These are phyloP conservation scores for Fukomys damarensis DNA, from an alignment of 2,113 vertebrate species.

Conservation along the genomic window DNA sequence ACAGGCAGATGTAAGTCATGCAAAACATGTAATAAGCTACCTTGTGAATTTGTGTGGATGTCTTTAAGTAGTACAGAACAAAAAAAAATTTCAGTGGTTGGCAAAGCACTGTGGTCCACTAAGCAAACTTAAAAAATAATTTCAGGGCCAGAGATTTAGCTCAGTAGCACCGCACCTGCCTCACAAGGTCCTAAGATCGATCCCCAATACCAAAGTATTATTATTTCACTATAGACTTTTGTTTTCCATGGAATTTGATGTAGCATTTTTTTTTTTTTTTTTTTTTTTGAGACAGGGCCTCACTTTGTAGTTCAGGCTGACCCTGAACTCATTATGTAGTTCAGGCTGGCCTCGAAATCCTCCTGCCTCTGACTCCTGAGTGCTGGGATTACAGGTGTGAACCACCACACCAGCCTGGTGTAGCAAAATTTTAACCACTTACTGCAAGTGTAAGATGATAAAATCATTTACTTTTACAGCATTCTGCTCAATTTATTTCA, in stretches of 20 bases:
- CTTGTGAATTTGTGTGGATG: background rate
- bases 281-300: too few relatives aligned
- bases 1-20: background rate
- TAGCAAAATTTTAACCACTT: background rate
- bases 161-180: too few relatives aligned
- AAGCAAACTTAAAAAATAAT: slow-evolving; percentile 24
- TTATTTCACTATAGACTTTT: background rate
- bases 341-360: too few relatives aligned
- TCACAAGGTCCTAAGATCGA: too few relatives aligned
- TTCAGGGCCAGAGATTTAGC: too few relatives aligned
- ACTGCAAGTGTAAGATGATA: background rate
- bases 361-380: too few relatives aligned
- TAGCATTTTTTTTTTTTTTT: too few relatives aligned
- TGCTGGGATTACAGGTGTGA: too few relatives aligned
- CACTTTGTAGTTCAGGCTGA: too few relatives aligned
- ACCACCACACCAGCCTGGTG: too few relatives aligned
- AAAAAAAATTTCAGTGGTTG: background rate
- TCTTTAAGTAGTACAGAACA: background rate
- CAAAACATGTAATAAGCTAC: background rate
- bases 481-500: background rate
- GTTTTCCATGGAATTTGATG: background rate
- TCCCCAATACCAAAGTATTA: too few relatives aligned
- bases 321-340: too few relatives aligned
- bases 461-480: background rate
- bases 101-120: background rate